Evolutionary conservation across 1,140 invertebrate species (phyloP).

Genomic region (Conopomorpha cramerella): DNA sequence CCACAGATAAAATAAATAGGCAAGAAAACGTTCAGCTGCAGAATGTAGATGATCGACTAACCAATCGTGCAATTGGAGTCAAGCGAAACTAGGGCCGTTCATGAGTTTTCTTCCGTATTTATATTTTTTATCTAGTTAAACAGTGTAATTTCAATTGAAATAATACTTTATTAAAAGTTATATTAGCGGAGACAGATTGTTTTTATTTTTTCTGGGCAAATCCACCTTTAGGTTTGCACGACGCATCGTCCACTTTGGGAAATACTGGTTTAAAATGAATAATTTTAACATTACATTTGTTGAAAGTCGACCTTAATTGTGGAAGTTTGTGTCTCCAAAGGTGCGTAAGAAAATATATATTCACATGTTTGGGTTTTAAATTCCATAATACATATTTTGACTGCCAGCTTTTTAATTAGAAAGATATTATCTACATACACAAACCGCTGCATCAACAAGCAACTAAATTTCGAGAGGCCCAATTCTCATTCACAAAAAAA

Average conservation of each 20-base stretch:
- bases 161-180: not conserved
- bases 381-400: not conserved
- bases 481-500: not conserved
- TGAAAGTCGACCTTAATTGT: not conserved
- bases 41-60: too few relatives aligned
- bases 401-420: not conserved
- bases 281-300: not conserved
- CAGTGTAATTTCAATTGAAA: too few relatives aligned
- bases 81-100: too few relatives aligned
- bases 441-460: not conserved
- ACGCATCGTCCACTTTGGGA: too few relatives aligned
- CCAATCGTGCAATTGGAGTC: too few relatives aligned
- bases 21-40: too few relatives aligned
- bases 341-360: not conserved
- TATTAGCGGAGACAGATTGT: not conserved
- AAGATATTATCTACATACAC: not conserved
- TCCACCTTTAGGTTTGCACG: too few relatives aligned
- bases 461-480: not conserved
- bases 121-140: too few relatives aligned
- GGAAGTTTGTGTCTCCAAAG: not conserved
- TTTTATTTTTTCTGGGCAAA: not conserved
- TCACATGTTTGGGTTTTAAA: not conserved
- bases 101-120: too few relatives aligned
- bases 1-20: too few relatives aligned
- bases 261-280: not conserved